Base-by-base conservation (phyloP, 2,888 invertebrate genomes). In the Alloplasta piceator region DNA sequence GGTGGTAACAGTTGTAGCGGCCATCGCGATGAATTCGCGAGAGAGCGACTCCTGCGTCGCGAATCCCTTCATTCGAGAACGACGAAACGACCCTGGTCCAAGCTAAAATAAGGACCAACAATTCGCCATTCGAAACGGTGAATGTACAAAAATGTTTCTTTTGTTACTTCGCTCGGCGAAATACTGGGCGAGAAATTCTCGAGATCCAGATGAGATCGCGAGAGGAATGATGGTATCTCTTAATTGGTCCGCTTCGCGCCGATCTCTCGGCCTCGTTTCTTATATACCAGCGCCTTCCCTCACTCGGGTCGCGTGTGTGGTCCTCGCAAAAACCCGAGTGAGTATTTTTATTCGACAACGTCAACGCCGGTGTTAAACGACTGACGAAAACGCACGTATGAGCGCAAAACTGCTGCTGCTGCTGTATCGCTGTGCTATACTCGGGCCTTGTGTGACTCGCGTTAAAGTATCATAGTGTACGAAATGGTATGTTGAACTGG, bases 351-450 rank as follows among this genome's bases (percentile, higher is more conserved):
- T 90, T 90, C 88, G 88, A 86, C 88, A 86, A 87, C 86, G 86
- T 87, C 88, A 87, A 88, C 89, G 89, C 86, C 86, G 85, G 90
- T 88, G 89, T 89, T 90, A 90, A 90, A 90, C 88, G 91, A 90
- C 89, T 88, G 90, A 90, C 90, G 88, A 89, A 89, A 89, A 87
- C 26, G 87, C 85, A 89, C 86, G 88, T 90, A 26, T 26, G 26
- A 26, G 26, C 26, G 26, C 26, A 26, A 26, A 26, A 26, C 26
- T 26, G 26, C 26, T 26, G 26, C 26, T 26, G 26, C 26, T 26
- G 26, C 26, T 3, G 26, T 26, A 26, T 26, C 26, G 26, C 26
- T 26, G 3, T 26, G 26, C 26, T 26, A 26, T 26, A 26, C 26
- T 3, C 26, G 26, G 26, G 26, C 26, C 26, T 26, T 26, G 26